These are phyloP conservation scores for Trichopria drosophilae DNA, from an alignment of 2,888 invertebrate species.

Conservation along the genomic window DNA sequence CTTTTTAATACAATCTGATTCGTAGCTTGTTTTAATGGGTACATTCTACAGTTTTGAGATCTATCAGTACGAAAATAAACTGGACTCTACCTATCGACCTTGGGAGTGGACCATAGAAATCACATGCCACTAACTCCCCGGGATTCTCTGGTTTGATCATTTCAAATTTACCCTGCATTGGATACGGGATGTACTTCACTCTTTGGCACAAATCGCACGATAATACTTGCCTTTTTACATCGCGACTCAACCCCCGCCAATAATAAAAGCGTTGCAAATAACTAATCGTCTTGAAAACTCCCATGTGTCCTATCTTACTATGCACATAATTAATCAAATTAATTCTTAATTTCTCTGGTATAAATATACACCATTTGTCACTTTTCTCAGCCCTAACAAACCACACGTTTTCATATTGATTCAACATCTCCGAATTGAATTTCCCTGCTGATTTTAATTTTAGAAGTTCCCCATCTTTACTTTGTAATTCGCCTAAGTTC, in stretches of 20 bases:
- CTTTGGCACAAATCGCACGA: slow-evolving; percentile 3
- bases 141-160: not conserved
- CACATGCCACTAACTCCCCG: not conserved
- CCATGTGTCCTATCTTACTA: too few species aligned
- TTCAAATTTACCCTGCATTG: not conserved
- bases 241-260: slow-evolving; percentile 21
- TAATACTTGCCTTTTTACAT: slow-evolving; percentile 15
- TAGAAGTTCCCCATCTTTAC: too few species aligned
- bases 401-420: too few species aligned
- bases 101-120: not conserved
- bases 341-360: too few species aligned
- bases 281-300: slow-evolving; percentile 25
- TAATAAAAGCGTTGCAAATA: slow-evolving; percentile 21
- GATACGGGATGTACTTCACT: not conserved
- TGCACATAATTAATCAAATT: too few species aligned
- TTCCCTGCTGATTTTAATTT: too few species aligned
- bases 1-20: slow-evolving; percentile 20
- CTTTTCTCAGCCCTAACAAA: too few species aligned
- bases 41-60: not conserved
- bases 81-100: not conserved
- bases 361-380: too few species aligned
- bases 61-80: not conserved
- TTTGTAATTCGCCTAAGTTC: too few species aligned
- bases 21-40: slow-evolving; percentile 1
- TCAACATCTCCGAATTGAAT: too few species aligned